Base-by-base conservation (phyloP, 2,888 invertebrate species). In the Taphrorychus bicolor region DNA sequence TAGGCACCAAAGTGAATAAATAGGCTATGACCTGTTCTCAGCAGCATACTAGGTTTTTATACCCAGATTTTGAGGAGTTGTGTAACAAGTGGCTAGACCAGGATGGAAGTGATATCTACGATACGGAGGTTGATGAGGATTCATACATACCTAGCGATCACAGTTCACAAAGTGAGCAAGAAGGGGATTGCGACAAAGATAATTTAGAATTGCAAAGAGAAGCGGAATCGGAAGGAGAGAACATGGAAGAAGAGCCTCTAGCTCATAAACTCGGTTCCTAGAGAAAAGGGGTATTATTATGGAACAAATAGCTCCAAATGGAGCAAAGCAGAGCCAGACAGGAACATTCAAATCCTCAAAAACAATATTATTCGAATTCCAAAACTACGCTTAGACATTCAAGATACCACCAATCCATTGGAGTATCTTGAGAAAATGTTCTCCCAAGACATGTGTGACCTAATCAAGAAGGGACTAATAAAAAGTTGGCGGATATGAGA, bases 221-320 rank as follows among this genome's bases (percentile, higher is more conserved):
- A 51, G 4, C 19, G 17, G 19, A 51, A 5, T 51, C 51, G 3
- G 51, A 51, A 51, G 51, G 17, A 17, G 51, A 51, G 5, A 19
- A 51, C 17, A 3, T 51, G 17, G n/a, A 5, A 42, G 45, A 3
- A 14, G n/a, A 5, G 5, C n/a, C 17, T 5, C 5, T 5, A 5
- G 45, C 14, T 18, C 3, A n/a, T 18, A 17, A 51, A 5, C 5
- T 16, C 4, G 17, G 5, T 5, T n/a, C 5, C 3, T 16, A 51
- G 51, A 51, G 3, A 19, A 51, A 51, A 17, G 22, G 22, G 1
- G 16, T 58, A 19, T 21, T 40, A 41, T n/a, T 58, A 42, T 45
- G 45, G 45, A 17, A 41, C 18, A 60, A 60, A 52, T 41, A 3
- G 40, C 2, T 60, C 16, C 16, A 41, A 32, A n/a, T 52, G 60